phyloP scores from a whole-genome alignment of 2,888 invertebrate genomes.

The Marasmarcha lunaedactyla region DNA sequence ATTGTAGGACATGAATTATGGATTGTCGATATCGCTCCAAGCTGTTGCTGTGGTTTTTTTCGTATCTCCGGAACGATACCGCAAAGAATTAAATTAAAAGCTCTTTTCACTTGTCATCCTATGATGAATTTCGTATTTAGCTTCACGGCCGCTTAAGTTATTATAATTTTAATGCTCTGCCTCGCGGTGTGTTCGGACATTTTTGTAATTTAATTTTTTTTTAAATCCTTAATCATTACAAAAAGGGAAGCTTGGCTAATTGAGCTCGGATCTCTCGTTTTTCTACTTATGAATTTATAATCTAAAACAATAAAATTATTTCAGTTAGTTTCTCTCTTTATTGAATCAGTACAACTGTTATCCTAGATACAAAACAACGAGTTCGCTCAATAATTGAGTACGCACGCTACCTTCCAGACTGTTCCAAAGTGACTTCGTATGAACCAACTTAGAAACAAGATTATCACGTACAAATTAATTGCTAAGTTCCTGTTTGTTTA shows the following conservation, averaged over 20 bases:
- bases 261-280: neutral
- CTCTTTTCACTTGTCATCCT: constrained; percentile 68
- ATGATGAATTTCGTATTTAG: constrained; percentile 66
- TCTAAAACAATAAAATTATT: constrained; percentile 9
- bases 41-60: constrained; percentile 67
- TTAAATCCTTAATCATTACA: neutral
- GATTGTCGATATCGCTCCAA: constrained; percentile 71
- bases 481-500: too few species aligned
- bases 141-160: constrained; percentile 29
- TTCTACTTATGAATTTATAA: neutral
- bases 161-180: constrained; percentile 22
- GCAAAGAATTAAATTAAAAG: constrained; percentile 71
- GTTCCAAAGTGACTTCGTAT: constrained; percentile 27
- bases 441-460: too few species aligned
- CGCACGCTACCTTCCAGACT: constrained; percentile 56
- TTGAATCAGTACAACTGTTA: constrained; percentile 56
- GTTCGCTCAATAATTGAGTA: constrained; percentile 59
- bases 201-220: neutral
- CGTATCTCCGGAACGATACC: constrained; percentile 59
- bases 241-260: neutral
- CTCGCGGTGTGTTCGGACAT: neutral
- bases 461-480: too few species aligned
- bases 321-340: constrained; percentile 6
- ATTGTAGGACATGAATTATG: constrained; percentile 71
- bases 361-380: constrained; percentile 38